A percentile compares a stretch with the other conserved stretches of the same genome.
These are phyloP conservation scores for Bicyclus anynana DNA, from an alignment of 1,140 invertebrate genomes.

Conservation along the genomic window DNA sequence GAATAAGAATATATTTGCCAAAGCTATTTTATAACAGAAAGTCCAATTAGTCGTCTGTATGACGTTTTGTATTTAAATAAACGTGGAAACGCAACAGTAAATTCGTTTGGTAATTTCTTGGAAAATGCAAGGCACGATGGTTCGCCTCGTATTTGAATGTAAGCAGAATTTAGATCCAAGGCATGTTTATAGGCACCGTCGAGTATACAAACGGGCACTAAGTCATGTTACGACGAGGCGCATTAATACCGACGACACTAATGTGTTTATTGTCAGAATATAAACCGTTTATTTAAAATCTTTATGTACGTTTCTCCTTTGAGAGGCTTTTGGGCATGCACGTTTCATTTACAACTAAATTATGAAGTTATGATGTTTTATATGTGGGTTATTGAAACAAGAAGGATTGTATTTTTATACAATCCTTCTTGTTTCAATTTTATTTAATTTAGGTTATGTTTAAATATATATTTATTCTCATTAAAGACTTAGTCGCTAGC, in stretches of 20 bases:
- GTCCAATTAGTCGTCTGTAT: background rate
- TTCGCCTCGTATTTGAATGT: slow-evolving; percentile 33
- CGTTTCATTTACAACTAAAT: too few species aligned
- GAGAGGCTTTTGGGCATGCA: background rate
- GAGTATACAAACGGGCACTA: slow-evolving; percentile 28
- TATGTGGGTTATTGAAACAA: too few species aligned
- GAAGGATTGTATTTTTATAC: too few species aligned
- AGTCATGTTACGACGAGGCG: slow-evolving; percentile 29
- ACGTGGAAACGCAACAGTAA: slow-evolving; percentile 22
- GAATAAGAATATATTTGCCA: too few species aligned
- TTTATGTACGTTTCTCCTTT: slow-evolving; percentile 9
- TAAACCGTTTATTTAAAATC: slow-evolving; percentile 25
- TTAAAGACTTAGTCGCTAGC: too few species aligned
- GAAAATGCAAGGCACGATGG: slow-evolving; percentile 33
- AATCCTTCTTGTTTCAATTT: too few species aligned
- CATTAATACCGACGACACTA: slow-evolving; percentile 25
- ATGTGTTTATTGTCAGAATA: slow-evolving; percentile 29
- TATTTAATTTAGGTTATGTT: too few species aligned
- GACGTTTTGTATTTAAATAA: background rate
- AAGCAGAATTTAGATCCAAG: slow-evolving; percentile 39
- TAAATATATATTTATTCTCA: too few species aligned
- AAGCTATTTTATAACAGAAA: background rate
- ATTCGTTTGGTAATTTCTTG: slow-evolving; percentile 19
- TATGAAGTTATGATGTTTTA: too few species aligned
- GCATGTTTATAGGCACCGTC: slow-evolving; percentile 31